A percentile compares a stretch with the other conserved stretches of the same genome.
phyloP scores from a whole-genome alignment of 1,140 invertebrate species.

The Yoshiicerus persimilis region DNA sequence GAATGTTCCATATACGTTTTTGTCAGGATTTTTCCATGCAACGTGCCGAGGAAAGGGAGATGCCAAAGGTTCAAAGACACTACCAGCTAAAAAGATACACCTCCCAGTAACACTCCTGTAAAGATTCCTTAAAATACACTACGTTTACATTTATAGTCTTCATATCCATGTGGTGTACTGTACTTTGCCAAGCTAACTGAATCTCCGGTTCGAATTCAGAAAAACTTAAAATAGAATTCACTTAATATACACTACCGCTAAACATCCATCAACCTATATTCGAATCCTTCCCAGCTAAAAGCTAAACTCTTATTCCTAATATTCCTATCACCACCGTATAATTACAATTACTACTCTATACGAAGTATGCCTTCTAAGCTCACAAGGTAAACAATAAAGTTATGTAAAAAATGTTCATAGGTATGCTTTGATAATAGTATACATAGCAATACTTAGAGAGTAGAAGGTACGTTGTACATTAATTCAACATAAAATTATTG shows the following conservation, averaged over 20 bases:
- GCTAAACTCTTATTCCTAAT: no score
- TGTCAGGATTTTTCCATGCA: neutral
- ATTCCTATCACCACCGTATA: no score
- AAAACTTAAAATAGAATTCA: neutral
- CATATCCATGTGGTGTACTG: neutral
- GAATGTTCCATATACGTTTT: neutral
- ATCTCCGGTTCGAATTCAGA: neutral
- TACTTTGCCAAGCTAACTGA: neutral
- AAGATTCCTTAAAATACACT: neutral
- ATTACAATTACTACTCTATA: no score
- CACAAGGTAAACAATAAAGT: no score
- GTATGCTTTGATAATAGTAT: no score
- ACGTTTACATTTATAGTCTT: neutral
- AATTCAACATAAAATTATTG: no score
- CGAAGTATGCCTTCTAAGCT: no score
- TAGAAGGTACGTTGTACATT: no score
- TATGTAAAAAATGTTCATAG: no score
- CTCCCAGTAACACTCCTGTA: neutral
- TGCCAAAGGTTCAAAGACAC: slow-evolving; percentile 19
- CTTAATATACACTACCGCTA: neutral
- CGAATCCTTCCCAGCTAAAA: neutral
- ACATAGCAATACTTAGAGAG: no score
- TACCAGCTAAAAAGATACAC: neutral
- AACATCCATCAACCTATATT: neutral
- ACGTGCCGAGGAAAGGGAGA: neutral